phyloP scores from a whole-genome alignment of 2,113 vertebrate genomes.

The Pseudorhombus dupliciocellatus region DNA sequence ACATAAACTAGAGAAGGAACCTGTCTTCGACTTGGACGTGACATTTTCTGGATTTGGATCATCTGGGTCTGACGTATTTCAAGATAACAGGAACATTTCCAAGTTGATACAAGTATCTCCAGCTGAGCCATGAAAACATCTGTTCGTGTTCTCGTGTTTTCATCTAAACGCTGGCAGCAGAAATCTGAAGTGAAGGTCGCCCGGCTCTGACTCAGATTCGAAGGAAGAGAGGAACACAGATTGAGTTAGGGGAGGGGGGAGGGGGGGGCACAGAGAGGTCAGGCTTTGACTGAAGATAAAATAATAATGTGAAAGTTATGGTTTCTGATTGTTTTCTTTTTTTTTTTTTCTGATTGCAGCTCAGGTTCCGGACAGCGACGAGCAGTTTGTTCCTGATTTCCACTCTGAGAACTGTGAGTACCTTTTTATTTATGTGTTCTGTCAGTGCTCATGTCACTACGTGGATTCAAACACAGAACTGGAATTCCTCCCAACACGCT shows the following conservation, averaged over 20 bases:
- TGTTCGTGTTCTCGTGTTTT: slow-evolving; percentile 38
- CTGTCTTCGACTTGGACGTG: too few species aligned
- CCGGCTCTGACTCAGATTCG: slow-evolving; percentile 61
- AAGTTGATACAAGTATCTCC: too few species aligned
- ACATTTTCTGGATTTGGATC: too few species aligned
- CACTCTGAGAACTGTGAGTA: slow-evolving; percentile 98
- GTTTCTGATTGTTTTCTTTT: too few species aligned
- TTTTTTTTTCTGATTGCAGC: slow-evolving; percentile 80
- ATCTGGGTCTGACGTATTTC: too few species aligned
- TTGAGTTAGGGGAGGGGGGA: slow-evolving; percentile 1
- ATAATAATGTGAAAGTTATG: slow-evolving; percentile 7
- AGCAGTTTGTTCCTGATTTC: slow-evolving; percentile 98
- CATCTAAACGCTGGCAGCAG: slow-evolving; percentile 56
- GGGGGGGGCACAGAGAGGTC: slow-evolving; percentile 25
- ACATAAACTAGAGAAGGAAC: too few species aligned
- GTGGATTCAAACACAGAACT: background rate
- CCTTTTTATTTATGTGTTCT: slow-evolving; percentile 13
- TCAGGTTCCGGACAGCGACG: slow-evolving; percentile 98
- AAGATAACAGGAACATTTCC: too few species aligned
- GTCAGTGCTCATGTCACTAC: background rate
- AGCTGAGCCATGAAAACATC: background rate
- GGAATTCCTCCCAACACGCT: background rate
- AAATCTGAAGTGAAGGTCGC: slow-evolving; percentile 66
- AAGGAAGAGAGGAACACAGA: slow-evolving; percentile 12
- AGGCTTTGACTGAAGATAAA: background rate